Evolutionary conservation across 2,888 invertebrate species (phyloP).

Genomic region (Hydroisotoma schaefferi): DNA sequence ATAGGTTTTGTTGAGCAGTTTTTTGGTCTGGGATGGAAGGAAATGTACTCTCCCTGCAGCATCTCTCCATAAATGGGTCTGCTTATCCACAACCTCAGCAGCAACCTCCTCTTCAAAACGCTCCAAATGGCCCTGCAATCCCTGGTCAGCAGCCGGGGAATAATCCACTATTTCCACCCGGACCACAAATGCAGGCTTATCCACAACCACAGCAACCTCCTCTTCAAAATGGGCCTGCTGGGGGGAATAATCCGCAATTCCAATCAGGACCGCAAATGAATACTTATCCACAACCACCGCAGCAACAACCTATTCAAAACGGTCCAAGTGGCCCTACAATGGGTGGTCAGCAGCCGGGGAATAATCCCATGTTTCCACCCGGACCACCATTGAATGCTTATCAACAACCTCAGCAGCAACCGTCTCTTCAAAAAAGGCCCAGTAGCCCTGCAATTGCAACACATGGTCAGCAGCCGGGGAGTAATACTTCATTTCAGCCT

Average conservation of each 20-base stretch:
- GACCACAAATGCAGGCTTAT: neutral
- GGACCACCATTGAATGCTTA: neutral
- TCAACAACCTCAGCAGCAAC: conserved; percentile 14
- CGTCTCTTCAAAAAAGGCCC: neutral
- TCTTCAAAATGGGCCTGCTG: conserved; percentile 12
- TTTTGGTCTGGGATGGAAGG: too few relatives aligned
- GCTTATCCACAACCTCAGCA: conserved; percentile 30
- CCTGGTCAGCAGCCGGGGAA: conserved; percentile 8
- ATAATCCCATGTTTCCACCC: too few relatives aligned
- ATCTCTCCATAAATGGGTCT: neutral
- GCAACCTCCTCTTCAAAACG: conserved; percentile 23
- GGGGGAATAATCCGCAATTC: neutral
- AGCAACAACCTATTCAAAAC: neutral
- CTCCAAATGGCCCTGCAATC: conserved; percentile 16
- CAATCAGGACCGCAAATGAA: neutral
- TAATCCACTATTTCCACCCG: neutral
- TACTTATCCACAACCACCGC: neutral
- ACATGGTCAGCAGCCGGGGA: neutral
- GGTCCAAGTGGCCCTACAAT: neutral
- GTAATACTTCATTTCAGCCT: too few relatives aligned
- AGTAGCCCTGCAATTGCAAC: neutral
- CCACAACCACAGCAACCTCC: conserved; percentile 28
- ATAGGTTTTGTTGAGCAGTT: too few relatives aligned
- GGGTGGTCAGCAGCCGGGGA: neutral
- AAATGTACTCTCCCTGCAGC: too few relatives aligned